Base-by-base conservation (phyloP, 1,140 invertebrate genomes). In the Leptopilina boulardi region DNA sequence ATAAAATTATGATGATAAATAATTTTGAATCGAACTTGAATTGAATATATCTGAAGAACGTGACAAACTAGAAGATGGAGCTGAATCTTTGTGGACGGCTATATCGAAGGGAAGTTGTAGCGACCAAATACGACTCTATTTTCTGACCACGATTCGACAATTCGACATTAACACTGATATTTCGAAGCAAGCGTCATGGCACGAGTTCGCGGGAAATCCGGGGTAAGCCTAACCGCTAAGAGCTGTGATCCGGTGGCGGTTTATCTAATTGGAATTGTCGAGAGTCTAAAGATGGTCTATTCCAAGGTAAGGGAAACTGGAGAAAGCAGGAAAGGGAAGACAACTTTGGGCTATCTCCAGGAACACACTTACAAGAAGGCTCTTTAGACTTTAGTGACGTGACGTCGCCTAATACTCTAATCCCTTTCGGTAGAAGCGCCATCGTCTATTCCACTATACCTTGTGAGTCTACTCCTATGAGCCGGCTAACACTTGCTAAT, bases 381-480 rank as follows among this genome's bases (percentile, higher is more conserved):
- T 90, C 89, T 90, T 89, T 90, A 88, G 89, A 90, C 87, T 89
- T 88, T 87, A 87, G 85, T 87, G 87, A 91, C 89, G 88, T 91
- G 86, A 91, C 88, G 88, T 91, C 85, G 88, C 86, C 88, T 91
- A 91, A 91, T 91, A 91, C 90, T 86, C 88, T 89, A 91, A 91
- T 89, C 86, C 84, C 78, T 77, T 38, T 56, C 74, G 82, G 80
- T 80, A 79, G 83, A 84, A 80, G 83, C 84, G 82, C 80, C 82
- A 81, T 83, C 87, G 84, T 87, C 87, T 84, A 81, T 84, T 77
- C 80, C 79, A 75, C 78, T 77, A 38, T 38, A 81, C 82, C 66
- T 82, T 79, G 81, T 85, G 82, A 84, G 85, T 80, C 80, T 85
- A 82, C 71, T 81, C 84, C 75, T 76, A 79, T 76, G 73, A 79